phyloP scores from a whole-genome alignment of 2,797 vertebrate genomes.

The Leptoclinus maculatus region DNA sequence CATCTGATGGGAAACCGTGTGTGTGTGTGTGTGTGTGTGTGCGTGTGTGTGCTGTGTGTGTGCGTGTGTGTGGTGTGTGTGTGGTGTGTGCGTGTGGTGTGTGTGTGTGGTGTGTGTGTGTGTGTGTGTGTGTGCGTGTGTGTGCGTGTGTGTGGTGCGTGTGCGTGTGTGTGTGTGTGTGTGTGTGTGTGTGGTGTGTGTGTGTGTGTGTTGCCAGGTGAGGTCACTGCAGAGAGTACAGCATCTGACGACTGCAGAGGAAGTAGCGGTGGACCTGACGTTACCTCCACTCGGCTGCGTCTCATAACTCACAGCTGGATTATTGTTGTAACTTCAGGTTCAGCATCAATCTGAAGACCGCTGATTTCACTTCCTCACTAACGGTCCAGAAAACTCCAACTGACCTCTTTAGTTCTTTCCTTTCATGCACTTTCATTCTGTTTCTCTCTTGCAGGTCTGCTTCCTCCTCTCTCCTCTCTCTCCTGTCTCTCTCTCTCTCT shows the following conservation, averaged over 20 bases:
- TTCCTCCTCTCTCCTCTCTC: neutral
- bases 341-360: slow-evolving; percentile 51
- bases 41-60: neutral
- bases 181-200: neutral
- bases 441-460: slow-evolving; percentile 1
- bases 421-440: slow-evolving; percentile 5
- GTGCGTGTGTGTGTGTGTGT: neutral
- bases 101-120: neutral
- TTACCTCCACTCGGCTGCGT: slow-evolving; percentile 39
- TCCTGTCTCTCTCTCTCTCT: too few relatives aligned
- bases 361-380: slow-evolving; percentile 59
- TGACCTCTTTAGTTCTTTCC: slow-evolving; percentile 48
- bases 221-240: slow-evolving; percentile 55
- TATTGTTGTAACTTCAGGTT: slow-evolving; percentile 60
- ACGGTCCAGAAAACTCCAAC: slow-evolving; percentile 39
- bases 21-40: too few relatives aligned
- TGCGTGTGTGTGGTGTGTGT: slow-evolving; percentile 17
- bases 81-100: too few relatives aligned
- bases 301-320: slow-evolving; percentile 67
- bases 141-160: neutral
- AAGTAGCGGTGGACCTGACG: slow-evolving; percentile 66
- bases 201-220: slow-evolving; percentile 46
- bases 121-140: slow-evolving; percentile 10
- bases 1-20: too few relatives aligned
- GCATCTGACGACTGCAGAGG: slow-evolving; percentile 56